Base-by-base conservation (phyloP, 2,113 vertebrate species). In the Oncorhynchus kisutch region DNA sequence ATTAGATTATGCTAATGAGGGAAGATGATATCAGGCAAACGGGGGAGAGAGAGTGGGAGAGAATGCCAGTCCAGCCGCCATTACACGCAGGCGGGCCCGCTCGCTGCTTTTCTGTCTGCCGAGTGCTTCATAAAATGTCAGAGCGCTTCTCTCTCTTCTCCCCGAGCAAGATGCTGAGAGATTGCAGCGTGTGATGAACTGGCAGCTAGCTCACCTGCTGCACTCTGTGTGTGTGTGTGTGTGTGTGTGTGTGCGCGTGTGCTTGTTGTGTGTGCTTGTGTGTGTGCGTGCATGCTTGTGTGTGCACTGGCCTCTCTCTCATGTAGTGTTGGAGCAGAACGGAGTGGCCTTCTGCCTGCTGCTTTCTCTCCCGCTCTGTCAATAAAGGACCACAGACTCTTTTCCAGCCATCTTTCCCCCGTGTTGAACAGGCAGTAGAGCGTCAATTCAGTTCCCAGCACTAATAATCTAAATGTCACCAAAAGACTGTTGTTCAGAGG, bases 121-220 rank as follows among this genome's bases (percentile, higher is more conserved):
- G 89, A 91, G 91, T 90, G 91, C 89, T 91, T 92, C 90, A 92
- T 94, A 92, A 94, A 94, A 94, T 94, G 93, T 94, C 93, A 94
- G 92, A 51, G 49, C 49, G 49, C 49, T 51, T 51, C 49, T 51
- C 91, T 90, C 89, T 88, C 89, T 91, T 93, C 92, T 93, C 93
- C 93, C 92, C 90, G 91, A 91, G 92, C 91, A 88, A 93, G 90
- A 91, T 88, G 89, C 91, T 91, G 91, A 91, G 90, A 93, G 92
- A 92, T 16, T 92, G 92, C 92, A 93, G 91, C 85, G 86, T 89
- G 88, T 91, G 89, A 92, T 90, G 87, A 86, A 86, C 90, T 93
- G 92, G 89, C 91, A 92, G 91, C 92, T 94, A 92, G 91, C 92
- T 94, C 91, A 94, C 93, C 92, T 94, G 93, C 92, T 92, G 91